These are phyloP conservation scores for Pardalotus punctatus DNA, from an alignment of 2,113 vertebrate species.

Conservation along the genomic window DNA sequence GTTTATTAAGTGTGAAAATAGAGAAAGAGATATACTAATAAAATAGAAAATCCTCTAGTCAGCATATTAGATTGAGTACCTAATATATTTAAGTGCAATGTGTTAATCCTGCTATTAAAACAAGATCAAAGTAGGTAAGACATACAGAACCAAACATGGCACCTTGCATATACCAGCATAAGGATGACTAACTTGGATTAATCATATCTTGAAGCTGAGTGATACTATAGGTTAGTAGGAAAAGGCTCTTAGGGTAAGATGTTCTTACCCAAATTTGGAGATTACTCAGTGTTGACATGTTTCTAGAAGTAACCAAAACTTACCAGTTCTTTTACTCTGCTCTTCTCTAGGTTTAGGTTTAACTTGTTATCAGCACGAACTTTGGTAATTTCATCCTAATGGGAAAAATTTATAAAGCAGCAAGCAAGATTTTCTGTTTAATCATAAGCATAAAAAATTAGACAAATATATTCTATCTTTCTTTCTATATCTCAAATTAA, in stretches of 20 bases:
- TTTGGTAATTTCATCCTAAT: constrained; percentile 91
- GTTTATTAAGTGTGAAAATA: not conserved
- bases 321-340: constrained; percentile 91
- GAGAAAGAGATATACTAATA: not conserved
- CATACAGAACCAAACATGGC: not conserved
- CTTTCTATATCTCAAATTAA: not conserved
- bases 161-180: not conserved
- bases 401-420: constrained; percentile 13
- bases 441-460: not conserved
- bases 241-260: not conserved
- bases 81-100: not conserved
- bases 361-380: constrained; percentile 84
- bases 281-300: not conserved
- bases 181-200: not conserved
- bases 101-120: not conserved
- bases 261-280: not conserved
- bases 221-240: not conserved
- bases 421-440: not conserved
- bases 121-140: not conserved
- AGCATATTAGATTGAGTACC: not conserved
- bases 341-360: constrained; percentile 92
- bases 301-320: constrained; percentile 35
- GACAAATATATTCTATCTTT: not conserved
- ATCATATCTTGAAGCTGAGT: not conserved
- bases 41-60: not conserved